These are phyloP conservation scores for Buphagus erythrorhynchus DNA, from an alignment of 2,797 vertebrate genomes.

Conservation along the genomic window DNA sequence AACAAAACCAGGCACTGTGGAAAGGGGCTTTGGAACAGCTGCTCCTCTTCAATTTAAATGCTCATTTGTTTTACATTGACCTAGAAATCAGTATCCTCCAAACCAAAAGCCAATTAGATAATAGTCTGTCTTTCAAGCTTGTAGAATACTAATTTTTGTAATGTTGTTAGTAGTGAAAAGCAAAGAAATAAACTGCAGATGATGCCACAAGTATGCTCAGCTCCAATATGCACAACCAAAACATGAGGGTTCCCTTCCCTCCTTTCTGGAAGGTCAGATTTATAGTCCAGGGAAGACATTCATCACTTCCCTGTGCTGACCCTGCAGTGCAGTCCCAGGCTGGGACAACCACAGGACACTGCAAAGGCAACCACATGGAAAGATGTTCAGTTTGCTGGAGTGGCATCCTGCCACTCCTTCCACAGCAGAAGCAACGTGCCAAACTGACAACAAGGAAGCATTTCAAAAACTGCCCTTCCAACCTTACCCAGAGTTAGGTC, in stretches of 20 bases:
- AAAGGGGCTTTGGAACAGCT: conserved; percentile 70
- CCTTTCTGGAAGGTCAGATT: neutral
- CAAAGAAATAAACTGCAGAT: conserved; percentile 61
- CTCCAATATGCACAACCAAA: neutral
- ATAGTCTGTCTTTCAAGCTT: conserved; percentile 64
- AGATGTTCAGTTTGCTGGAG: neutral
- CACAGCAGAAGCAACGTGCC: neutral
- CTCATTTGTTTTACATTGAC: conserved; percentile 74
- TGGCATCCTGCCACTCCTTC: neutral
- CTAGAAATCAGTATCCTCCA: conserved; percentile 74
- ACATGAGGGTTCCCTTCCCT: neutral
- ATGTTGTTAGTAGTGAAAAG: conserved; percentile 46
- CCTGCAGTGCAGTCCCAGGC: neutral
- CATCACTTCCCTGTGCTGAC: neutral
- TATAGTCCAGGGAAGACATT: neutral
- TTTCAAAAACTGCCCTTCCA: neutral
- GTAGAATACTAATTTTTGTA: conserved; percentile 61
- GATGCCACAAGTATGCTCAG: conserved; percentile 19
- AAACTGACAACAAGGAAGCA: neutral
- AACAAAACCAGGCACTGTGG: conserved; percentile 74
- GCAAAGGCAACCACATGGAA: neutral
- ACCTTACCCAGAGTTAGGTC: neutral
- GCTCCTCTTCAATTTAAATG: conserved; percentile 73
- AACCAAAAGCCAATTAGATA: conserved; percentile 76
- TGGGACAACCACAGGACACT: neutral